Conservation (phyloP, 2,113 vertebrate species). For the Ochotona curzoniae region DNA sequence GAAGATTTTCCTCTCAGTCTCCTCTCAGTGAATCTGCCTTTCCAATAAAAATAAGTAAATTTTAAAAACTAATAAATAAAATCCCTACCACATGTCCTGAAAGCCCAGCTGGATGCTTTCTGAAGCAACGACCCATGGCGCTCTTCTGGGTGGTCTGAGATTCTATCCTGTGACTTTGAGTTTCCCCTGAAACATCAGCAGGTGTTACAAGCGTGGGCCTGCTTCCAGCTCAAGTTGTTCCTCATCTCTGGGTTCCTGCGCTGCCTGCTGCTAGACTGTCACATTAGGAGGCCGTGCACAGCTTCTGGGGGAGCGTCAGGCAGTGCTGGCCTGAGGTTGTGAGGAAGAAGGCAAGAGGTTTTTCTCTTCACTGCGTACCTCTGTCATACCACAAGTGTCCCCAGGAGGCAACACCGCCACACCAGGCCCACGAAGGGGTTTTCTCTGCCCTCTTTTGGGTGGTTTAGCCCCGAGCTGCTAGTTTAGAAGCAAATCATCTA, state of each 20-base stretch:
- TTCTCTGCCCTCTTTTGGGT: too few species aligned
- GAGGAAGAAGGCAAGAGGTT: not conserved
- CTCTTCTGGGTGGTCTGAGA: not conserved
- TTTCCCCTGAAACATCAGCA: not conserved
- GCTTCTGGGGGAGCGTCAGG: not conserved
- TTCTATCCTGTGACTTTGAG: not conserved
- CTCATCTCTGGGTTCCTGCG: not conserved
- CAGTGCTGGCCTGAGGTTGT: not conserved
- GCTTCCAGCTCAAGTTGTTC: not conserved
- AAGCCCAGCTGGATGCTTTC: not conserved
- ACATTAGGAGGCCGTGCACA: not conserved
- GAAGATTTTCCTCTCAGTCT: too few species aligned
- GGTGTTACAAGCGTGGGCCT: not conserved
- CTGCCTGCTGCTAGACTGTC: too few species aligned
- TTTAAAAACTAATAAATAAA: too few species aligned
- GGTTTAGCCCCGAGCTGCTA: not conserved
- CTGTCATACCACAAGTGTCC: not conserved
- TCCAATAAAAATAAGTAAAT: too few species aligned
- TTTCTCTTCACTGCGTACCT: not conserved
- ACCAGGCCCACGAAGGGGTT: not conserved
- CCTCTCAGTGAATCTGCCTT: too few species aligned
- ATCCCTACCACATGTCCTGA: too few species aligned
- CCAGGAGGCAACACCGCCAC: not conserved
- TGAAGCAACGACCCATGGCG: not conserved
- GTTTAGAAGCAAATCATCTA: not conserved